phyloP scores from a whole-genome alignment of 2,797 vertebrate species.

The Enteromius paludinosus region DNA sequence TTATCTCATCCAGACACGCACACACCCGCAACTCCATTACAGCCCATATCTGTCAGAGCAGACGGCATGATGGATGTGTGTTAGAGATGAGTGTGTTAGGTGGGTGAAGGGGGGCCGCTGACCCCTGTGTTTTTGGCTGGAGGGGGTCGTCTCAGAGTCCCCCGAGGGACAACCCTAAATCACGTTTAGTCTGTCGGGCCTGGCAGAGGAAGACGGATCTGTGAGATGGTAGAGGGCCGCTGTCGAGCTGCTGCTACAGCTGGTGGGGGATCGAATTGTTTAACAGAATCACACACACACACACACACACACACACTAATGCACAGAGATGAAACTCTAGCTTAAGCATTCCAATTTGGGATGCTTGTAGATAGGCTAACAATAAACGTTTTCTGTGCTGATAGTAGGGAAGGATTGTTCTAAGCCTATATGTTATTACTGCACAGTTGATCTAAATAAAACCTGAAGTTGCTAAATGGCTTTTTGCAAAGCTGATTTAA shows the following conservation, averaged over 20 bases:
- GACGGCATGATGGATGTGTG: slow-evolving; percentile 76
- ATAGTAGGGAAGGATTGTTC: not conserved
- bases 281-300: slow-evolving; percentile 76
- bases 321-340: slow-evolving; percentile 26
- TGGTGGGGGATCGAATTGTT: slow-evolving; percentile 72
- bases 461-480: not conserved
- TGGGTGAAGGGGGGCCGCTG: slow-evolving; percentile 52
- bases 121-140: slow-evolving; percentile 68
- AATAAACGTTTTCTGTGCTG: not conserved
- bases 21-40: slow-evolving; percentile 72
- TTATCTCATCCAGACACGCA: slow-evolving; percentile 62
- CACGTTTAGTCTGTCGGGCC: slow-evolving; percentile 67
- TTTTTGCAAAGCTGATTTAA: not conserved
- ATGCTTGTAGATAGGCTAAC: not conserved
- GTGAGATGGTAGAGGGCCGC: slow-evolving; percentile 38
- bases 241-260: slow-evolving; percentile 62
- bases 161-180: slow-evolving; percentile 75
- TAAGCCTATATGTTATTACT: not conserved
- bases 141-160: slow-evolving; percentile 60
- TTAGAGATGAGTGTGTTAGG: slow-evolving; percentile 45
- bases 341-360: not conserved
- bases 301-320: slow-evolving; percentile 5
- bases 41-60: slow-evolving; percentile 79
- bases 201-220: slow-evolving; percentile 59
- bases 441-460: not conserved